phyloP scores from a whole-genome alignment of 2,888 invertebrate species.

The Tolmerus cingulatus region DNA sequence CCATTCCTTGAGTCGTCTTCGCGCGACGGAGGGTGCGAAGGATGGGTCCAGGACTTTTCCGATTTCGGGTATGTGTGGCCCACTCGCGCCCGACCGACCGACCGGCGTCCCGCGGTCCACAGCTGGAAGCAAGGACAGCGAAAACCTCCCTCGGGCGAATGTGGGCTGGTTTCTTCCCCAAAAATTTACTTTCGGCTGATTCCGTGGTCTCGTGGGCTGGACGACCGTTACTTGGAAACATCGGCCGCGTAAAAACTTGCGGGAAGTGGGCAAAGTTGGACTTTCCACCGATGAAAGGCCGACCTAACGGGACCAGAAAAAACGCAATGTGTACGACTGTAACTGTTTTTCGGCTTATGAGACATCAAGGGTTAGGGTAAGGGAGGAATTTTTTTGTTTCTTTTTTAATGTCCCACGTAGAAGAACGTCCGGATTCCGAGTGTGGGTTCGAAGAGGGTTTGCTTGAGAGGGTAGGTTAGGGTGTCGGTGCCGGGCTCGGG shows the following conservation, averaged over 20 bases:
- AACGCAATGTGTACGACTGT: neutral
- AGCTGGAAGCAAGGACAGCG: neutral
- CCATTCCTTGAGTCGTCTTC: neutral
- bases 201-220: neutral
- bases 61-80: neutral
- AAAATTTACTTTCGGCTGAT: neutral
- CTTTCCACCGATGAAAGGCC: neutral
- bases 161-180: neutral
- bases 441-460: neutral
- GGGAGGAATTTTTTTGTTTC: neutral
- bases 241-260: neutral
- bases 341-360: neutral
- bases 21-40: neutral
- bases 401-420: neutral
- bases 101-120: neutral
- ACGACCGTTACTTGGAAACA: neutral
- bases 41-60: neutral
- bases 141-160: neutral
- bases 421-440: neutral
- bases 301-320: neutral
- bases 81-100: neutral
- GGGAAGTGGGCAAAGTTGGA: neutral
- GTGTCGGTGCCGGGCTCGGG: neutral
- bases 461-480: neutral
- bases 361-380: neutral